phyloP scores from a whole-genome alignment of 2,888 invertebrate genomes.

The Orthonychiurus folsomi region DNA sequence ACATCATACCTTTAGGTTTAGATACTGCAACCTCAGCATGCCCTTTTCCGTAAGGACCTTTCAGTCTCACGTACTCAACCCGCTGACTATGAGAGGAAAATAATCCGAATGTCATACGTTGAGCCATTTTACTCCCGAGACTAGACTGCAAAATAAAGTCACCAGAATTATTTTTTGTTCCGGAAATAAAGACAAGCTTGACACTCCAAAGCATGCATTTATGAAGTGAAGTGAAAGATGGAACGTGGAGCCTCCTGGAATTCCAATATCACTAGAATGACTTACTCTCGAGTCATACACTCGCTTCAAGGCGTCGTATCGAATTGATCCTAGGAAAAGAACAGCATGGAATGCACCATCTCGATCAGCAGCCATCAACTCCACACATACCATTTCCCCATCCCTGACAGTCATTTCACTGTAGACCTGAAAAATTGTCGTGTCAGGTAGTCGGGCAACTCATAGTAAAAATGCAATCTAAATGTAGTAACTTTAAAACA shows the following conservation, averaged over 20 bases:
- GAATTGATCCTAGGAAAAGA: conserved; percentile 92
- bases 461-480: not conserved
- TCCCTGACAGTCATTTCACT: conserved; percentile 93
- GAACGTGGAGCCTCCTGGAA: too few relatives aligned
- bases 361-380: conserved; percentile 85
- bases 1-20: conserved; percentile 63
- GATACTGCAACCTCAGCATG: conserved; percentile 95
- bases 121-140: conserved; percentile 85
- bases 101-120: conserved; percentile 87
- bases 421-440: conserved; percentile 61
- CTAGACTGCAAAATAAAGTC: conserved; percentile 50
- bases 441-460: too few relatives aligned
- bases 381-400: conserved; percentile 98
- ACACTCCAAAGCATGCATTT: too few relatives aligned
- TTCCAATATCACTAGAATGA: conserved; percentile 26
- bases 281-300: conserved; percentile 91
- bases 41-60: conserved; percentile 91
- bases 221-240: too few relatives aligned
- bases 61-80: conserved; percentile 96
- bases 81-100: conserved; percentile 65
- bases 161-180: not conserved
- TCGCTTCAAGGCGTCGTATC: conserved; percentile 92
- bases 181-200: not conserved
- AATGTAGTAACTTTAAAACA: not conserved
- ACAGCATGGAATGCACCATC: conserved; percentile 80